Conservation (phyloP, 2,888 invertebrate species). For the Polyploca ridens region DNA sequence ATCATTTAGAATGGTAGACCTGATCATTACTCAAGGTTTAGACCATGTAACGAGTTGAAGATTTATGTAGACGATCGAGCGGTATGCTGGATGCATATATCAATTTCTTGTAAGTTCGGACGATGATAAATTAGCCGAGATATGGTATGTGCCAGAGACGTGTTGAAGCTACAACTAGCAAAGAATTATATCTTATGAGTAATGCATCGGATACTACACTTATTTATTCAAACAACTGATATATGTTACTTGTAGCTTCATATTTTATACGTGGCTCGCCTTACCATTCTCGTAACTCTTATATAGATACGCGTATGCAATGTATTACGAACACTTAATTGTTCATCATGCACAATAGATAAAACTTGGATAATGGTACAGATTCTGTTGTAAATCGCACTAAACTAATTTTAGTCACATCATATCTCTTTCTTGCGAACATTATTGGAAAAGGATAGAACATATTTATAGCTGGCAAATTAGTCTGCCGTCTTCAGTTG, state of each 20-base stretch:
- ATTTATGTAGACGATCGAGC: slow-evolving; percentile 53
- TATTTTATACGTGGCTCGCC: neutral
- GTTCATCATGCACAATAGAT: neutral
- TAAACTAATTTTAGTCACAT: no score
- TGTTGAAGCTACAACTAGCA: slow-evolving; percentile 34
- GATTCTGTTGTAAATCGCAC: no score
- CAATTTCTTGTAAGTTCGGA: slow-evolving; percentile 62
- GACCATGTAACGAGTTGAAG: slow-evolving; percentile 52
- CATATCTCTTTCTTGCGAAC: no score
- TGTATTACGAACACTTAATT: neutral
- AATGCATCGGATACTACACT: slow-evolving; percentile 12
- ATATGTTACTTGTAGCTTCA: neutral
- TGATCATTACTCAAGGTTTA: slow-evolving; percentile 48
- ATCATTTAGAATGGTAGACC: slow-evolving; percentile 27
- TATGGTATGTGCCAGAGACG: slow-evolving; percentile 56
- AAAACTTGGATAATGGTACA: no score
- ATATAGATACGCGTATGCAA: neutral
- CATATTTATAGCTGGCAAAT: no score
- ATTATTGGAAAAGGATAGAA: no score
- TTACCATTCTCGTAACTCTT: neutral
- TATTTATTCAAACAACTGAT: neutral
- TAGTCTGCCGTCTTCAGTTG: no score
- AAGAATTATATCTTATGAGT: slow-evolving; percentile 40
- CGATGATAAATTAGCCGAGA: slow-evolving; percentile 71
- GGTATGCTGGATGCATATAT: slow-evolving; percentile 62